Evolutionary conservation across 2,113 vertebrate species (phyloP).

Genomic region (Notothenia rossii): DNA sequence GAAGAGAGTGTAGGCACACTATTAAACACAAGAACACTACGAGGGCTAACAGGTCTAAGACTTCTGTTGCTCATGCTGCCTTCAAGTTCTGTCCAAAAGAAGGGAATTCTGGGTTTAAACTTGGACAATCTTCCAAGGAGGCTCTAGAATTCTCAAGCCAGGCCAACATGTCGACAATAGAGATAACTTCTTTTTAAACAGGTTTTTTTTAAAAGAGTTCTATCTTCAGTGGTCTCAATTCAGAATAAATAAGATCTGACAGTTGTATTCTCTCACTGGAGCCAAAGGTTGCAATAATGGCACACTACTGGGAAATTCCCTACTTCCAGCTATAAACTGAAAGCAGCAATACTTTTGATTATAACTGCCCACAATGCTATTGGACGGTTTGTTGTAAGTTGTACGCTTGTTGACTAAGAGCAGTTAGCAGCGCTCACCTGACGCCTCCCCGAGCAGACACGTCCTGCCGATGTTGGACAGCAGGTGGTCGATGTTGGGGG

Average conservation of each 20-base stretch:
- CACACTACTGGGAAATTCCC: slow-evolving; percentile 19
- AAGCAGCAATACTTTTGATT: slow-evolving; percentile 37
- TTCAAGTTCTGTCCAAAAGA: slow-evolving; percentile 59
- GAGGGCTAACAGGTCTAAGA: slow-evolving; percentile 23
- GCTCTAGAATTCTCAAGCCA: slow-evolving; percentile 21
- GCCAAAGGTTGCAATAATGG: background rate
- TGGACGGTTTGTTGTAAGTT: background rate
- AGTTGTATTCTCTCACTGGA: background rate
- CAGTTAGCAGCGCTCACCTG: slow-evolving; percentile 85
- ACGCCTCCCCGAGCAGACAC: slow-evolving; percentile 87
- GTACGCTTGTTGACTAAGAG: background rate
- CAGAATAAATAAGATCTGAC: background rate
- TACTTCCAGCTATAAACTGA: slow-evolving; percentile 44
- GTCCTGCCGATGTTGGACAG: slow-evolving; percentile 97
- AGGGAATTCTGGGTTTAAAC: slow-evolving; percentile 45
- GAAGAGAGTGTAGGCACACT: slow-evolving; percentile 62
- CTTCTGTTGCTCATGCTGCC: slow-evolving; percentile 51
- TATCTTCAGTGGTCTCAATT: background rate
- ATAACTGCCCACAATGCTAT: background rate
- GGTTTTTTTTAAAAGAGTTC: background rate
- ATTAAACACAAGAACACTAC: slow-evolving; percentile 59
- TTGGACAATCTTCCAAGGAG: slow-evolving; percentile 35
- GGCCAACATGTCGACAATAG: background rate
- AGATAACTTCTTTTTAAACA: background rate
- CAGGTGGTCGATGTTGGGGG: slow-evolving; percentile 98